phyloP scores from a whole-genome alignment of 2,888 invertebrate genomes.

The Dorcus hopei region DNA sequence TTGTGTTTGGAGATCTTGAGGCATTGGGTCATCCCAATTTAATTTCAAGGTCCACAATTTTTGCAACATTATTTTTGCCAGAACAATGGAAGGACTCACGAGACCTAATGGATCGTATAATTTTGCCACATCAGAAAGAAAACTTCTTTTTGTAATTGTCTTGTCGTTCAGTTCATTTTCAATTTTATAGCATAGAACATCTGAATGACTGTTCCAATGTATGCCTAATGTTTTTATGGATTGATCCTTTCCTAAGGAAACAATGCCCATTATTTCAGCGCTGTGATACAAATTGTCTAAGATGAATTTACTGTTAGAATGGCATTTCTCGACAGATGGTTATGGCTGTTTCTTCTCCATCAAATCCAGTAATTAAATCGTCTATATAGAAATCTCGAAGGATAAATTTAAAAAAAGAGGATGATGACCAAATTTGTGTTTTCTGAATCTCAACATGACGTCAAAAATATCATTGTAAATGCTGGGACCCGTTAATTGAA shows the following conservation, averaged over 20 bases:
- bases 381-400: background rate
- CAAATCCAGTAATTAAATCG: background rate
- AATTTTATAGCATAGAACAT: background rate
- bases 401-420: background rate
- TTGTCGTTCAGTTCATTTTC: background rate
- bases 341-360: background rate
- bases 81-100: conserved; percentile 4
- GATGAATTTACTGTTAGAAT: background rate
- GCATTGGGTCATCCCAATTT: conserved; percentile 11
- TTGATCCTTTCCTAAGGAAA: background rate
- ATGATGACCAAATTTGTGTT: background rate
- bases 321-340: background rate
- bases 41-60: conserved; percentile 7
- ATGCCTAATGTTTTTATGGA: background rate
- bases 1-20: conserved; percentile 2
- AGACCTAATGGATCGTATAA: conserved; percentile 17
- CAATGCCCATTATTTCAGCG: background rate
- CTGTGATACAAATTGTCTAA: background rate
- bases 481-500: background rate
- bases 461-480: background rate
- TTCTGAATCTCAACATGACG: background rate
- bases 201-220: background rate
- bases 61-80: conserved; percentile 16
- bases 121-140: conserved; percentile 11
- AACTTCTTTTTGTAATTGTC: conserved; percentile 7